Conservation (phyloP, 1,140 invertebrate genomes). For the Stegodyphus mimosarum region DNA sequence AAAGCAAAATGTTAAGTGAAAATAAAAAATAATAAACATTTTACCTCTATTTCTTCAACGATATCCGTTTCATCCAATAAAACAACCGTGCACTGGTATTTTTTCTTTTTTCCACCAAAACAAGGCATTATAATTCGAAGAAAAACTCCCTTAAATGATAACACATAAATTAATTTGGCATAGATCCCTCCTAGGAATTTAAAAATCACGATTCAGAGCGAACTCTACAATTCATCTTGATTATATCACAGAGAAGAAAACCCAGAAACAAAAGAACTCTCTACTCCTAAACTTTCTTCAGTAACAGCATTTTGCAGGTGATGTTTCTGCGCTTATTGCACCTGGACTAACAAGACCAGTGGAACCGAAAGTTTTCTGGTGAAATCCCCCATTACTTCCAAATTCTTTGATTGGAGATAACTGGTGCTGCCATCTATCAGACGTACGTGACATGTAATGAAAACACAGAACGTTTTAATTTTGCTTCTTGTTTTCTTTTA, state of each 20-base stretch:
- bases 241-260: background rate
- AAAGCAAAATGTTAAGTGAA: too few relatives aligned
- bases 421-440: too few relatives aligned
- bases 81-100: conserved; percentile 83
- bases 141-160: too few relatives aligned
- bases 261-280: background rate
- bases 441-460: too few relatives aligned
- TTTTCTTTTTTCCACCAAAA: conserved; percentile 61
- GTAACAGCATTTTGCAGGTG: background rate
- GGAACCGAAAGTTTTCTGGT: background rate
- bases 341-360: background rate
- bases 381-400: background rate
- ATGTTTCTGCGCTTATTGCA: background rate
- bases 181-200: too few relatives aligned
- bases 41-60: conserved; percentile 86
- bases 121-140: conserved; percentile 59
- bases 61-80: conserved; percentile 90
- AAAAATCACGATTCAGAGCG: too few relatives aligned
- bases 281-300: background rate
- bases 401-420: too few relatives aligned
- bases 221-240: too few relatives aligned
- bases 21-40: conserved; percentile 65
- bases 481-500: too few relatives aligned
- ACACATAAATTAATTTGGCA: too few relatives aligned
- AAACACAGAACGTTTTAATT: too few relatives aligned